Conservation (phyloP, 2,888 invertebrate genomes). For the Vannuccia rotundouncinata region DNA sequence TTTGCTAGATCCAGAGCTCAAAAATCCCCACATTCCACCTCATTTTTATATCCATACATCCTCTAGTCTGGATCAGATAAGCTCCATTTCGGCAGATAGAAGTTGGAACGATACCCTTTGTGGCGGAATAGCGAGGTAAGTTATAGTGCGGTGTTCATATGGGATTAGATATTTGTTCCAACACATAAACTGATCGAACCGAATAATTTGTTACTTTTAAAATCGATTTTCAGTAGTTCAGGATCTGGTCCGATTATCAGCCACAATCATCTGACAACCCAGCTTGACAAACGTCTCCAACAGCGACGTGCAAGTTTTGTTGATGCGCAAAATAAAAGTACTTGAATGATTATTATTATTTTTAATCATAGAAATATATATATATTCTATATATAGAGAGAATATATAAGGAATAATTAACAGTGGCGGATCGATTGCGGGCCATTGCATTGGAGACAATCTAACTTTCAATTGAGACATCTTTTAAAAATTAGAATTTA, state of each 20-base stretch:
- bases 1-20: constrained; percentile 68
- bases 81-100: background rate
- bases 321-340: constrained; percentile 34
- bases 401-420: no score
- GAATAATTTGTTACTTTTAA: background rate
- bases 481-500: no score
- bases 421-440: no score
- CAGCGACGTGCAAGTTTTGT: constrained; percentile 22
- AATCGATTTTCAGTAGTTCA: background rate
- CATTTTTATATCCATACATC: constrained; percentile 18
- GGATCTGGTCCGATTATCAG: constrained; percentile 7
- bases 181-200: background rate
- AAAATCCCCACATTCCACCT: constrained; percentile 32
- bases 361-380: no score
- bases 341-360: no score
- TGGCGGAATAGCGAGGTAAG: background rate
- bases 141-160: no score
- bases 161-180: no score
- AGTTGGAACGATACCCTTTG: background rate
- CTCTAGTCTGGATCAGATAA: background rate
- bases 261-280: background rate
- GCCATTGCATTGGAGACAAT: no score
- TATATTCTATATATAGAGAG: no score
- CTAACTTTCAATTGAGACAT: no score
- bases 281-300: constrained; percentile 32